Conservation (phyloP, 1,140 invertebrate genomes). For the Euglossa dilemma region DNA sequence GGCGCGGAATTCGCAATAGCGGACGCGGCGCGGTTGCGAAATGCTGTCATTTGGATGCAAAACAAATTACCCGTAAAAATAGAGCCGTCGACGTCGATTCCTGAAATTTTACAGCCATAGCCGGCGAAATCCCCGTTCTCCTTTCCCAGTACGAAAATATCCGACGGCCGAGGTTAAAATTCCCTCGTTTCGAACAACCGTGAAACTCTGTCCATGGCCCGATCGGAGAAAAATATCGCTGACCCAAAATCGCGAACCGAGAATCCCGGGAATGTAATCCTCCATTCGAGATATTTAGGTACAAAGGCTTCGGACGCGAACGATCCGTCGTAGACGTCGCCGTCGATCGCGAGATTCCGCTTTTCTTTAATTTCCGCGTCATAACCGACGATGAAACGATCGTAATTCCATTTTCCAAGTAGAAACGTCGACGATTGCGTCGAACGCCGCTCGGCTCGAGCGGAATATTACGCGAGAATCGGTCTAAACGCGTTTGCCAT, state of each 20-base stretch:
- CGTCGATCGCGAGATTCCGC: no score
- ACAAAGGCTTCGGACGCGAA: no score
- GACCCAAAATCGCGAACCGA: no score
- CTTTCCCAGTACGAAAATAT: neutral
- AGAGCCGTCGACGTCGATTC: neutral
- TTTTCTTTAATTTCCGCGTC: neutral
- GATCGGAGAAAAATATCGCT: no score
- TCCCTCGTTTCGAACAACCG: neutral
- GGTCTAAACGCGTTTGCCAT: neutral
- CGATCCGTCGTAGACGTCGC: no score
- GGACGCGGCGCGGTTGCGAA: neutral
- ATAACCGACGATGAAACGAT: neutral
- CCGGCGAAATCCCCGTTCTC: neutral
- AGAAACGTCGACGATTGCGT: neutral
- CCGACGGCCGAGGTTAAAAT: neutral
- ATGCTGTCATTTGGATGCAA: conserved; percentile 6
- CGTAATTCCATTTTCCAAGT: neutral
- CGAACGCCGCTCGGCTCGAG: neutral
- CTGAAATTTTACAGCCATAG: neutral
- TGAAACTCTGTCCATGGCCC: no score
- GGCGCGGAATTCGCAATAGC: neutral
- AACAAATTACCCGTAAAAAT: neutral
- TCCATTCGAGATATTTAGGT: no score
- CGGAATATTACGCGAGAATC: neutral
- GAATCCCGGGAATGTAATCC: no score